Conservation (phyloP, 1,140 invertebrate genomes). For the Mylabris phalerata region DNA sequence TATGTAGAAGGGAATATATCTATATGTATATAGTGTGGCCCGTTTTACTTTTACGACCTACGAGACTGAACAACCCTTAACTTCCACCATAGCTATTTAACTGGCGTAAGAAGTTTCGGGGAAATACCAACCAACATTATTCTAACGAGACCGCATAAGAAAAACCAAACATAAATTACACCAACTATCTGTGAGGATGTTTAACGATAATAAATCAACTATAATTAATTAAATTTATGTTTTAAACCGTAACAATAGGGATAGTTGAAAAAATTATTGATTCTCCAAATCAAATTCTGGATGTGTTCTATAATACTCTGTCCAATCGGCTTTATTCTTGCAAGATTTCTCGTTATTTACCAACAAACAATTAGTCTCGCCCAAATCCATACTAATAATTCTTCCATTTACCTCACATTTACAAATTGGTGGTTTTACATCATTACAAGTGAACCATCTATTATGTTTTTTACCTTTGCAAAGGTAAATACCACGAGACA, state of each 20-base stretch:
- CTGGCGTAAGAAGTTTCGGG: too few species aligned
- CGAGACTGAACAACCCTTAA: too few species aligned
- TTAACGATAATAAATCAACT: too few species aligned
- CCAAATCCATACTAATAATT: conserved; percentile 17
- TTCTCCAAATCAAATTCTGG: neutral
- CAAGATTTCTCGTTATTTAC: neutral
- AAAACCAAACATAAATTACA: too few species aligned
- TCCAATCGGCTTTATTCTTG: conserved; percentile 4
- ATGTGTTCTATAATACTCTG: conserved; percentile 12
- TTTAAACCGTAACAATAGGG: too few species aligned
- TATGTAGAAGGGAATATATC: conserved; percentile 1
- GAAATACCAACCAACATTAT: too few species aligned
- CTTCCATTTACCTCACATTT: conserved; percentile 15
- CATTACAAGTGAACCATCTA: conserved; percentile 19
- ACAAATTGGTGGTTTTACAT: conserved; percentile 20
- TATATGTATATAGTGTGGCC: conserved; percentile 9
- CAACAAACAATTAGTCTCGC: conserved; percentile 17
- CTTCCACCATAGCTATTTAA: too few species aligned
- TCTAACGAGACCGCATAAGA: too few species aligned
- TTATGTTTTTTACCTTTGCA: conserved; percentile 15
- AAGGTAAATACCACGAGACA: neutral
- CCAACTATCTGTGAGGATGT: too few species aligned
- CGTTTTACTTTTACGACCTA: conserved; percentile 12
- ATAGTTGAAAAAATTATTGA: too few species aligned
- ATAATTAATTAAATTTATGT: too few species aligned